Percentiles rank a stretch among this genome's conserved stretches.
Conservation (phyloP, 2,888 invertebrate genomes). For the Cheilosia vulpina region DNA sequence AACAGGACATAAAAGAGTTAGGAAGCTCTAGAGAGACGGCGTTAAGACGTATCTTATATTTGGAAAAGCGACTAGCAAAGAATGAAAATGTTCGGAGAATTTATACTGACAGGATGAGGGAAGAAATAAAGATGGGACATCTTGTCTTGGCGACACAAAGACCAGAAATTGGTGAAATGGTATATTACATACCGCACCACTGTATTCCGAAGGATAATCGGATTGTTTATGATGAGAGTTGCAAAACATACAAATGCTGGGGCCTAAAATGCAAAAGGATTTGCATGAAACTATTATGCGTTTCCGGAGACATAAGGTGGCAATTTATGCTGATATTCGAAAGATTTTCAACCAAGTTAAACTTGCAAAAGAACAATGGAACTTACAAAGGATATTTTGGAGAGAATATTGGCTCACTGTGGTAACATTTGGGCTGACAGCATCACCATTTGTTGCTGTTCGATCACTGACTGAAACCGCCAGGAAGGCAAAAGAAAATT, state of each 20-base stretch:
- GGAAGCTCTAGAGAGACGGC: neutral
- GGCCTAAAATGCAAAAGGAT: neutral
- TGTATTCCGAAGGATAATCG: neutral
- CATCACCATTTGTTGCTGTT: neutral
- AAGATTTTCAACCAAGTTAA: neutral
- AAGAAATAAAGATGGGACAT: neutral
- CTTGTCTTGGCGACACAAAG: neutral
- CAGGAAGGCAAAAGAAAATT: neutral
- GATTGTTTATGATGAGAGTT: neutral
- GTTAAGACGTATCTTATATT: neutral
- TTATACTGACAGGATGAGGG: neutral
- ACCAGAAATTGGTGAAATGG: neutral
- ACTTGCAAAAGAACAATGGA: neutral
- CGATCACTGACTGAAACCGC: neutral
- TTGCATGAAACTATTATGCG: neutral
- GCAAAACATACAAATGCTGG: neutral
- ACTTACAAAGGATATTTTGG: conserved; percentile 2
- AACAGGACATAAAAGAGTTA: neutral
- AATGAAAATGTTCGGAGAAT: neutral
- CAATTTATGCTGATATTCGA: neutral
- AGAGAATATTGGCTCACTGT: neutral
- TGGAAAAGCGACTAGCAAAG: neutral
- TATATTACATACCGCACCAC: neutral
- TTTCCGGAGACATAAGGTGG: neutral
- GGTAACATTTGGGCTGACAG: neutral